Evolutionary conservation across 2,888 invertebrate species (phyloP).

Genomic region (Ichneumoninae sp.): DNA sequence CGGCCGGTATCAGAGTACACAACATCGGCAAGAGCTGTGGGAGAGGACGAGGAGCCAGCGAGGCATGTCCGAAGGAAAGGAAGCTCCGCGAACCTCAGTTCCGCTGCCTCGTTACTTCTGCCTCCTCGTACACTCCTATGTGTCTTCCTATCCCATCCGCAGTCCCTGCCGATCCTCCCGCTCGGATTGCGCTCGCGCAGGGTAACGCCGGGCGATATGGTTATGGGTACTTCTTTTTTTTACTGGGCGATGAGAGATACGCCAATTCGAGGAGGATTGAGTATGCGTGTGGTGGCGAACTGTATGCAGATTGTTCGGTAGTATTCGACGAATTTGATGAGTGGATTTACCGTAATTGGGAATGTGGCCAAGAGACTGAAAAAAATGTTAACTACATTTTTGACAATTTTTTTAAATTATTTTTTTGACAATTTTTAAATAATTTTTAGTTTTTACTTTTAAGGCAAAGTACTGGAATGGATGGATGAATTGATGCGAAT

Average conservation of each 20-base stretch:
- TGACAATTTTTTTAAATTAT: no score
- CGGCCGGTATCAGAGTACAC: constrained; percentile 42
- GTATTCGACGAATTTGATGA: no score
- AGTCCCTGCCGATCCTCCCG: constrained; percentile 33
- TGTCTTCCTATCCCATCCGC: constrained; percentile 63
- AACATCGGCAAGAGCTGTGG: constrained; percentile 76
- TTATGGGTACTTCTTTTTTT: neutral
- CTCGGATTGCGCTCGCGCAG: constrained; percentile 40
- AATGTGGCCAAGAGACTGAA: no score
- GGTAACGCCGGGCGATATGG: neutral
- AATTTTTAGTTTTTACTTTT: no score
- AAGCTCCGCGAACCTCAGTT: constrained; percentile 84
- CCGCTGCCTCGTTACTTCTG: constrained; percentile 82
- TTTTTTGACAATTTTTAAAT: no score
- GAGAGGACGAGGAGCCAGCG: constrained; percentile 82
- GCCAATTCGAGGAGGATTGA: no score
- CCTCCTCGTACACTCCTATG: constrained; percentile 51
- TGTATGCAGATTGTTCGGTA: no score
- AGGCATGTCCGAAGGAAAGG: constrained; percentile 83
- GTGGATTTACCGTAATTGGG: no score
- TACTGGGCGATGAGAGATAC: neutral
- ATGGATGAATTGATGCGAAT: no score
- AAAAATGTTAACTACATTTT: no score
- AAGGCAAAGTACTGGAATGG: no score
- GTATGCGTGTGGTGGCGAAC: no score